Evolutionary conservation across 1,140 invertebrate genomes (phyloP).

Genomic region (Calycopis cecrops): DNA sequence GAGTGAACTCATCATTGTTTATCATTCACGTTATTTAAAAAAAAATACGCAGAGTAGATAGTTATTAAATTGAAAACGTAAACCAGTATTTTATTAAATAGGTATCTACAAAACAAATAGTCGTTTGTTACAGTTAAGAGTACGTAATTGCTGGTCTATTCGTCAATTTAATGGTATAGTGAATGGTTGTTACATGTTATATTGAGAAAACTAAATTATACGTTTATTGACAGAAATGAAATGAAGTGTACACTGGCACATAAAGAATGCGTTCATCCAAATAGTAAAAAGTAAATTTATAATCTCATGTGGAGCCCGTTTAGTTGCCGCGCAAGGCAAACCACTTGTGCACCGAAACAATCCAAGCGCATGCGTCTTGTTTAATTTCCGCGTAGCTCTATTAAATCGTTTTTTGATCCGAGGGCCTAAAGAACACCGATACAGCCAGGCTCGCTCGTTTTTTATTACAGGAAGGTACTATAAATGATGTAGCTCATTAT

Average conservation of each 20-base stretch:
- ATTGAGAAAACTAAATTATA: neutral
- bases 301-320: neutral
- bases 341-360: neutral
- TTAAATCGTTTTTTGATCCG: slow-evolving; percentile 4
- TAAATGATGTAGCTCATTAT: too few relatives aligned
- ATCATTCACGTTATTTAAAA: too few relatives aligned
- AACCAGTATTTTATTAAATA: too few relatives aligned
- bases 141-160: neutral
- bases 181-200: neutral
- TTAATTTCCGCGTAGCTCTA: slow-evolving; percentile 8
- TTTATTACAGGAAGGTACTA: too few relatives aligned
- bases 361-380: neutral
- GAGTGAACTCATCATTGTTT: too few relatives aligned
- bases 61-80: too few relatives aligned
- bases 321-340: slow-evolving; percentile 4
- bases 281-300: slow-evolving; percentile 6
- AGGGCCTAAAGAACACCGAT: too few relatives aligned
- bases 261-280: slow-evolving; percentile 5
- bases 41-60: too few relatives aligned
- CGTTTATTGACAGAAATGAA: slow-evolving; percentile 6
- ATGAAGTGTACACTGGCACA: neutral
- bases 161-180: neutral
- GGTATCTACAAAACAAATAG: too few relatives aligned
- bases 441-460: too few relatives aligned
- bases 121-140: neutral